These are phyloP conservation scores for Mirounga angustirostris DNA, from an alignment of 2,113 vertebrate genomes.

Conservation along the genomic window DNA sequence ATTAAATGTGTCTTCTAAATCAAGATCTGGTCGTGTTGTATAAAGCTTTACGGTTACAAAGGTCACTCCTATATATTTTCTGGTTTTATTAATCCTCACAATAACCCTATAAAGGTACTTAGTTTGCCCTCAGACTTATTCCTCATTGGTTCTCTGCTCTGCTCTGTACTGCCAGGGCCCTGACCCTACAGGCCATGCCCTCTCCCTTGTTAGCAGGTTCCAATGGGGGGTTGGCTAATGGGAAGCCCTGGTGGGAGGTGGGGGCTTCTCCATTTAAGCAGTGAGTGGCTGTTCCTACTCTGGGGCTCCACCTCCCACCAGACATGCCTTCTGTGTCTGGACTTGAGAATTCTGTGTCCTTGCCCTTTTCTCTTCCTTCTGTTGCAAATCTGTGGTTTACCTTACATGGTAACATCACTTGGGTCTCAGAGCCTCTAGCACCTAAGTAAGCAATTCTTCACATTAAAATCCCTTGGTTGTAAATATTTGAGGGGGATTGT, in stretches of 20 bases:
- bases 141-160: background rate
- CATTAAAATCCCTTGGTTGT: background rate
- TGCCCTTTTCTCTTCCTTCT: background rate
- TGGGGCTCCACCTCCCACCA: background rate
- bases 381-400: background rate
- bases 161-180: background rate
- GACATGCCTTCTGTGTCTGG: background rate
- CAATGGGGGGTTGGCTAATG: background rate
- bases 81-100: background rate
- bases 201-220: background rate
- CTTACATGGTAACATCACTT: background rate
- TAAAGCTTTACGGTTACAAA: background rate
- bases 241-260: background rate
- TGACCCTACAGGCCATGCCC: background rate
- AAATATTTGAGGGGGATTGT: background rate
- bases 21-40: background rate
- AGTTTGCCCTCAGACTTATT: background rate
- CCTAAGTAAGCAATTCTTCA: background rate
- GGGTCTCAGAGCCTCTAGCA: background rate
- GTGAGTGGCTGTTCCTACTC: background rate
- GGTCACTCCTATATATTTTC: background rate
- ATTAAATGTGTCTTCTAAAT: background rate
- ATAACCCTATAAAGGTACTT: background rate
- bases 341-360: background rate
- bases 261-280: background rate